Conservation (phyloP, 2,888 invertebrate species). For the Volucella inflata region DNA sequence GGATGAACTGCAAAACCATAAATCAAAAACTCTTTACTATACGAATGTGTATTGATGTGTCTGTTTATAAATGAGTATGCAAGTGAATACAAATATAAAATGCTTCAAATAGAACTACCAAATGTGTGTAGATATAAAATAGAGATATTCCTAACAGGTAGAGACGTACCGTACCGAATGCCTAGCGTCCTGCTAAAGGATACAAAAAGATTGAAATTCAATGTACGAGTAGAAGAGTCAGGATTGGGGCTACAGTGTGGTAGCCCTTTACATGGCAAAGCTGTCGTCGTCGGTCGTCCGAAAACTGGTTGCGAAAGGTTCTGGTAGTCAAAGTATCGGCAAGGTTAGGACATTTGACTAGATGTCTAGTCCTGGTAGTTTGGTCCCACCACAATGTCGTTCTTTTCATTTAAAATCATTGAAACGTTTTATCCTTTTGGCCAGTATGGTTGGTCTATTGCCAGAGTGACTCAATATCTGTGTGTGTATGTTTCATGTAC, state of each 20-base stretch:
- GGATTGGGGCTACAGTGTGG: not conserved
- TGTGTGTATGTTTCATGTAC: constrained; percentile 28
- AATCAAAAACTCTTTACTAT: constrained; percentile 72
- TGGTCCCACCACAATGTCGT: constrained; percentile 13
- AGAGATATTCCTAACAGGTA: not conserved
- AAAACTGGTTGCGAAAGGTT: constrained; percentile 5
- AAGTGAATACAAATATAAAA: constrained; percentile 32
- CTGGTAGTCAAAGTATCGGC: constrained; percentile 45
- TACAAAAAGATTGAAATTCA: constrained; percentile 72
- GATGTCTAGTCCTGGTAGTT: constrained; percentile 57
- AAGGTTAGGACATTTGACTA: constrained; percentile 68
- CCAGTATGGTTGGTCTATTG: no score
- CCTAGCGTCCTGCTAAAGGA: constrained; percentile 34
- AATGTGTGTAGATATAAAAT: no score
- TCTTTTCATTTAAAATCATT: constrained; percentile 37
- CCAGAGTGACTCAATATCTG: not conserved
- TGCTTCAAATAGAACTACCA: not conserved
- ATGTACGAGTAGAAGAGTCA: constrained; percentile 61
- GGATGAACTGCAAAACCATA: constrained; percentile 89
- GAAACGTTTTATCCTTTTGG: constrained; percentile 6
- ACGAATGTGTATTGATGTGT: constrained; percentile 37
- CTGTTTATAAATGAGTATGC: constrained; percentile 31
- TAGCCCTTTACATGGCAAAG: not conserved
- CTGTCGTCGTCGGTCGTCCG: not conserved
- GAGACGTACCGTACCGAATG: constrained; percentile 13